Evolutionary conservation across 2,888 invertebrate species (phyloP).

Genomic region (Drosophila vallismaia): DNA sequence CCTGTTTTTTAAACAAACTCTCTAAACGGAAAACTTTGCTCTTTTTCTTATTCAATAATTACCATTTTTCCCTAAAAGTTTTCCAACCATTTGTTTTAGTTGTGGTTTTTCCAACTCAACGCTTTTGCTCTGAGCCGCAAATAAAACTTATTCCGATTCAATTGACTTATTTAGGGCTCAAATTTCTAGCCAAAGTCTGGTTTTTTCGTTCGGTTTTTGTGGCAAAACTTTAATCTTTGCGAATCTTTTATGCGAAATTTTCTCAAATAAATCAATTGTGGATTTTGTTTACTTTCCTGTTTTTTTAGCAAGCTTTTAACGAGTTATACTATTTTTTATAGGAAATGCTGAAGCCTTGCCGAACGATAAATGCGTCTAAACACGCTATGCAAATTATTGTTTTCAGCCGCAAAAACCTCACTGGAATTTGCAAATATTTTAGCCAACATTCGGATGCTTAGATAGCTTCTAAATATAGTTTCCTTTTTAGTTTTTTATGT

Average conservation of each 20-base stretch:
- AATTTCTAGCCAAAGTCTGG: slow-evolving; percentile 14
- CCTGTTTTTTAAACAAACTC: slow-evolving; percentile 1
- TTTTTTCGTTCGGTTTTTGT: slow-evolving; percentile 20
- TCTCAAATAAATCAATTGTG: slow-evolving; percentile 50
- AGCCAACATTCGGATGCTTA: not conserved
- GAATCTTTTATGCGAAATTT: slow-evolving; percentile 41
- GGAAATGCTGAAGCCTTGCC: slow-evolving; percentile 29
- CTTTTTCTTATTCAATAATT: slow-evolving; percentile 53
- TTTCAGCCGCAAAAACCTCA: slow-evolving; percentile 27
- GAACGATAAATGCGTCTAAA: slow-evolving; percentile 52
- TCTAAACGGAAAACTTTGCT: slow-evolving; percentile 32
- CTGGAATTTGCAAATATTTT: slow-evolving; percentile 18
- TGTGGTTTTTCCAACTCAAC: slow-evolving; percentile 61
- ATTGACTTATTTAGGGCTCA: slow-evolving; percentile 33
- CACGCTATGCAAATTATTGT: slow-evolving; percentile 64
- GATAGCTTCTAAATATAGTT: not conserved
- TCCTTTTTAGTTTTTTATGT: not conserved
- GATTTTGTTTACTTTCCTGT: slow-evolving; percentile 30
- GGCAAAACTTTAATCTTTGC: slow-evolving; percentile 48
- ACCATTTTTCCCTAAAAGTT: slow-evolving; percentile 33
- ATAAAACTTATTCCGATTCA: slow-evolving; percentile 42
- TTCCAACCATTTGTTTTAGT: slow-evolving; percentile 44
- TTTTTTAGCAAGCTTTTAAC: slow-evolving; percentile 22
- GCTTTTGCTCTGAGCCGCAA: slow-evolving; percentile 36
- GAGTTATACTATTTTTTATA: slow-evolving; percentile 31